phyloP scores from a whole-genome alignment of 2,888 invertebrate species.

The Peribatodes rhomboidaria region DNA sequence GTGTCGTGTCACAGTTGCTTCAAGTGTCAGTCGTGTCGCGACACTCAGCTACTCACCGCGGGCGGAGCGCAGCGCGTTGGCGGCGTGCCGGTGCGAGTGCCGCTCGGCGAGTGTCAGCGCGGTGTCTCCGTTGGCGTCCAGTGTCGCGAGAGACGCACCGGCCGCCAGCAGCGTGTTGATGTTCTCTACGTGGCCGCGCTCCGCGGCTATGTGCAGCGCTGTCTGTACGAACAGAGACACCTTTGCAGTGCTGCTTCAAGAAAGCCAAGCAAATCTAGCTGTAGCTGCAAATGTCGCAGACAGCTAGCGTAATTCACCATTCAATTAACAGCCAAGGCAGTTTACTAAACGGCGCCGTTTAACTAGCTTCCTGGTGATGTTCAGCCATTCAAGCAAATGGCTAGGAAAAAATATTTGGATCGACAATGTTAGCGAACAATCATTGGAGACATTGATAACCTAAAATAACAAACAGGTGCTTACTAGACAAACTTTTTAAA shows the following conservation, averaged over 20 bases:
- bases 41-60: constrained; percentile 77
- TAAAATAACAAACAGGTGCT: too few relatives aligned
- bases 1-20: neutral
- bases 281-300: too few relatives aligned
- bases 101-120: constrained; percentile 86
- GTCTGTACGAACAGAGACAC: constrained; percentile 81
- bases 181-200: constrained; percentile 92
- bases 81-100: constrained; percentile 87
- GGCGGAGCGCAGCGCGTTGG: constrained; percentile 88
- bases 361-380: too few relatives aligned
- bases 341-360: too few relatives aligned
- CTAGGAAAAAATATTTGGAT: too few relatives aligned
- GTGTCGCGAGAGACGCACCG: constrained; percentile 88
- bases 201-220: constrained; percentile 93
- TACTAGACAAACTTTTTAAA: too few relatives aligned
- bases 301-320: too few relatives aligned
- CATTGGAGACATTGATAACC: too few relatives aligned
- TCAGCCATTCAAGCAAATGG: too few relatives aligned
- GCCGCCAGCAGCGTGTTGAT: constrained; percentile 88
- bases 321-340: too few relatives aligned
- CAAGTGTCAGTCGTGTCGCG: neutral
- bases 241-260: neutral
- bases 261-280: too few relatives aligned
- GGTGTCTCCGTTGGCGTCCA: constrained; percentile 89
- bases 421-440: too few relatives aligned